These are phyloP conservation scores for Pseudococcus viburni DNA, from an alignment of 2,888 invertebrate genomes.

Conservation along the genomic window DNA sequence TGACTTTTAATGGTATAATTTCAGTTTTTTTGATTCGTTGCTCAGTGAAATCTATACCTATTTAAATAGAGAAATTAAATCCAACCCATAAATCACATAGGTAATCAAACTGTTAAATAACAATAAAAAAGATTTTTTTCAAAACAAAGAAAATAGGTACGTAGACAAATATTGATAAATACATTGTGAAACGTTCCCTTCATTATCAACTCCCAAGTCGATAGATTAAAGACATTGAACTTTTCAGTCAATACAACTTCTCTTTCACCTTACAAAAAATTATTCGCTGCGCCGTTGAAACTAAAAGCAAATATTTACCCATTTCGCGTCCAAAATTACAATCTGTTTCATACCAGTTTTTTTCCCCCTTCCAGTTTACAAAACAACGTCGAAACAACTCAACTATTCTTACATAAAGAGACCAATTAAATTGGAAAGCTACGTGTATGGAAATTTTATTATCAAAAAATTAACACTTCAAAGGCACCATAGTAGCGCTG, in stretches of 20 bases:
- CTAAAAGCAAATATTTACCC: not conserved
- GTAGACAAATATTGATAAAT: not conserved
- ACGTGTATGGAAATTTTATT: constrained; percentile 29
- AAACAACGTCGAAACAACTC: not conserved
- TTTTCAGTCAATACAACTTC: not conserved
- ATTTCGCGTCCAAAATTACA: not conserved
- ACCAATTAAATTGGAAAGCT: not conserved
- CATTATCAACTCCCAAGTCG: not conserved
- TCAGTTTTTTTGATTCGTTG: not conserved
- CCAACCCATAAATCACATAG: too few species aligned
- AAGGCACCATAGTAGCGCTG: not conserved
- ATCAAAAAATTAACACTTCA: constrained; percentile 31
- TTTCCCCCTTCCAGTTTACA: not conserved
- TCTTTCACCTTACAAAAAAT: not conserved
- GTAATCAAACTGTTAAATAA: not conserved
- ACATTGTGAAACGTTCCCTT: not conserved
- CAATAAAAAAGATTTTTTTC: not conserved
- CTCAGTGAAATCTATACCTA: not conserved
- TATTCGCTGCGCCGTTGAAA: not conserved
- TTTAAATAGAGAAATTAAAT: not conserved
- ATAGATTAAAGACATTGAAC: not conserved
- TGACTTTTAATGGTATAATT: not conserved
- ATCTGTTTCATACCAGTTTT: not conserved
- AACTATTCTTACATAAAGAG: not conserved
- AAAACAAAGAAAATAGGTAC: not conserved